phyloP scores from a whole-genome alignment of 1,140 invertebrate species.

The Sminthurinus signatus region DNA sequence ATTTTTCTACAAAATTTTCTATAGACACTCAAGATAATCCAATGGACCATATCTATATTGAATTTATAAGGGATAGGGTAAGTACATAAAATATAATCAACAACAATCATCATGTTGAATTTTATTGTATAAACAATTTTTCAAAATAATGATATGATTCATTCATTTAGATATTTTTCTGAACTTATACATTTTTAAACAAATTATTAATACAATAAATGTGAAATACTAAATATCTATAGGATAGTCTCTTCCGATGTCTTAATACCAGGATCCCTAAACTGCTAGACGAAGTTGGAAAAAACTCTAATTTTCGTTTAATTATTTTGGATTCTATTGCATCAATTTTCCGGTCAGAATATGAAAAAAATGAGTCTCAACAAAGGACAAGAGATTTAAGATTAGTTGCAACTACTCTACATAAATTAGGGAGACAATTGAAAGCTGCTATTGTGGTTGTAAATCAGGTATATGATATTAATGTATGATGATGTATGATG shows the following conservation, averaged over 20 bases:
- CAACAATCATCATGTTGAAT: no score
- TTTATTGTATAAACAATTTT: slow-evolving; percentile 24
- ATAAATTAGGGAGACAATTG: slow-evolving; percentile 52
- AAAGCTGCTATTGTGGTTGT: slow-evolving; percentile 59
- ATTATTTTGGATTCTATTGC: slow-evolving; percentile 70
- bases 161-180: no score
- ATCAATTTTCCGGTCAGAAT: slow-evolving; percentile 60
- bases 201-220: no score
- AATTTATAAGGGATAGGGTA: slow-evolving; percentile 55
- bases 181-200: no score
- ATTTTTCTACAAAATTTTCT: slow-evolving; percentile 39
- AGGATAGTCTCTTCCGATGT: slow-evolving; percentile 56
- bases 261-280: slow-evolving; percentile 51
- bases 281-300: slow-evolving; percentile 47
- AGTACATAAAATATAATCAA: no score
- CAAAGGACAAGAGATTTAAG: slow-evolving; percentile 55
- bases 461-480: no score
- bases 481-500: no score
- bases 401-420: slow-evolving; percentile 53
- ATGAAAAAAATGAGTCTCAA: slow-evolving; percentile 47
- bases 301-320: slow-evolving; percentile 52
- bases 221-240: no score
- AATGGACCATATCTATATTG: slow-evolving; percentile 54
- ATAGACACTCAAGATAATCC: slow-evolving; percentile 43
- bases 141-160: no score